Base-by-base conservation (phyloP, 2,797 vertebrate species). In the Lepidocolaptes lacrymiger region DNA sequence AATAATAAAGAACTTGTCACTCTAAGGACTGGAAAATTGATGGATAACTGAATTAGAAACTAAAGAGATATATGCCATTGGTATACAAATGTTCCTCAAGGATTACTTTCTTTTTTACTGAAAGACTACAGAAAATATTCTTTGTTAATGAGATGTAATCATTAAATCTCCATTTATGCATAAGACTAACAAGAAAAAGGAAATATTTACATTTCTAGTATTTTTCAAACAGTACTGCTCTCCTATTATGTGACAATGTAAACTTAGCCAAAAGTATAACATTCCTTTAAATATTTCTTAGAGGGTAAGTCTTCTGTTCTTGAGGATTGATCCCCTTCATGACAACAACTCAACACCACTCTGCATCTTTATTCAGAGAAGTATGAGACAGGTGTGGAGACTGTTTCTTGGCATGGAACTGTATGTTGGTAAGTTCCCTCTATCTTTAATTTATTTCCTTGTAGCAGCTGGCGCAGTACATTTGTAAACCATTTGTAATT, bases 361-460 rank as follows among this genome's bases (percentile, higher is more conserved):
- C 36, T 62, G 11, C 41, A 24, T 80, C 68, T 91, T 87, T 85
- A 63, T 72, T 55, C 73, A 71, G 23, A 86, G 58, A 81, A 78
- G 62, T 17, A 66, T 41, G 41, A 93, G 62, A 51, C 51, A 88
- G 28, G 68, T 78, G 41, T 41, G 30, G 12, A 84, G 62, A 59
- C 23, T 64, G 62, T 78, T 91, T 86, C 91, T 80, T 86, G 68
- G 41, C 79, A 78, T 52, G 43, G 72, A 69, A 44, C 68, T 81
- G 62, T 44, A 80, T 44, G 37, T 61, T 91, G 71, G 46, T 80
- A 85, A 63, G 18, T 32, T 86, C 44, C 26, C 26, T 79, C 26
- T 89, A 77, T 59, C 64, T 92, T 88, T 64, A 88, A 93, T 93
- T 84, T 90, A 68, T 91, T 91, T 91, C 51, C 34, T 76, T 54